Conservation (phyloP, 2,113 vertebrate genomes). For the Anser brachyrhynchus region DNA sequence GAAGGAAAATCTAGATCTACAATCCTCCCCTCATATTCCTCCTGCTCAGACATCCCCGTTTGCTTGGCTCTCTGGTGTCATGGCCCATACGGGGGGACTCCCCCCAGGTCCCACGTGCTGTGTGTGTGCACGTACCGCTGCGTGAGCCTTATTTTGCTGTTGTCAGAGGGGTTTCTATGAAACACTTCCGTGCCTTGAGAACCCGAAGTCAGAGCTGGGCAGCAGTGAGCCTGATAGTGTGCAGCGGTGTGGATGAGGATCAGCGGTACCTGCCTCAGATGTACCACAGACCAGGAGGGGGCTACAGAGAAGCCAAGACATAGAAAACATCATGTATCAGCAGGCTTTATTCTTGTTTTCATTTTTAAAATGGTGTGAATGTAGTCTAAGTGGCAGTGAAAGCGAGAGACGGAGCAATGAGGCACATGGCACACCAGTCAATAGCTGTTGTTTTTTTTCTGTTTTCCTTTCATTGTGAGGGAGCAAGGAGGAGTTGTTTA, state of each 20-base stretch:
- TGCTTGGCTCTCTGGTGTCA: background rate
- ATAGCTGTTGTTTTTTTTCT: background rate
- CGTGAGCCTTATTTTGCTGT: background rate
- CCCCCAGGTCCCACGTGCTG: background rate
- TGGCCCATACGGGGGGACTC: background rate
- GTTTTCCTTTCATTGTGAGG: background rate
- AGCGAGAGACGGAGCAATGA: background rate
- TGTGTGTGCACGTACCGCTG: too few species aligned
- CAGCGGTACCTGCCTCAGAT: background rate
- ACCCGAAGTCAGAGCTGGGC: background rate
- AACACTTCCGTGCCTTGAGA: background rate
- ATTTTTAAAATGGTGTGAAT: background rate
- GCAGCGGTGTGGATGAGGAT: background rate
- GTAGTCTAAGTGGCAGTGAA: background rate
- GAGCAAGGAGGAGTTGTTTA: background rate
- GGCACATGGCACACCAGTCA: background rate
- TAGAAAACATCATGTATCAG: background rate
- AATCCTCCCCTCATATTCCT: background rate
- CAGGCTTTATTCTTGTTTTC: background rate
- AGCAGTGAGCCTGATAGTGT: background rate
- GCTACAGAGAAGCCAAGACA: background rate
- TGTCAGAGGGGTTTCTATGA: rapidly evolving
- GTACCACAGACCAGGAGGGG: background rate
- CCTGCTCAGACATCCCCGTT: background rate
- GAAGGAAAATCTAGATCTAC: background rate